phyloP scores from a whole-genome alignment of 53 echinoderm and acorn worm genomes.

The Zoroaster sp. region DNA sequence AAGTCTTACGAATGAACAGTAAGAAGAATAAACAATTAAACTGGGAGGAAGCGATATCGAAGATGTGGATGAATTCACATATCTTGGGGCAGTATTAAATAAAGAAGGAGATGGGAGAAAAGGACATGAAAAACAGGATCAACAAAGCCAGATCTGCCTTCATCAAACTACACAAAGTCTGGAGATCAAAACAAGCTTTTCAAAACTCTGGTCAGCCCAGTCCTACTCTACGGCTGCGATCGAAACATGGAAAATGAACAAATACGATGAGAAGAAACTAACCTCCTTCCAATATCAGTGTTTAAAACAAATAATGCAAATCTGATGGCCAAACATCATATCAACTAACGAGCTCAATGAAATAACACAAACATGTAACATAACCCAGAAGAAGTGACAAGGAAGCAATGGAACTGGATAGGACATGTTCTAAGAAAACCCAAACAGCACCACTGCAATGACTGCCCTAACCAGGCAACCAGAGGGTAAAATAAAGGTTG shows the following conservation, averaged over 20 bases:
- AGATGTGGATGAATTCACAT: constrained; percentile 21
- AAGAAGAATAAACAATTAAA: not conserved
- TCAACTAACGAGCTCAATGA: too few species aligned
- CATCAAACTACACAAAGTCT: not conserved
- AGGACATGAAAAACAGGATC: not conserved
- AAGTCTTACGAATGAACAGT: too few species aligned
- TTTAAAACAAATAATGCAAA: too few species aligned
- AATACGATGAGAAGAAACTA: constrained; percentile 1
- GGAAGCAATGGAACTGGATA: too few species aligned
- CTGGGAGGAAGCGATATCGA: not conserved
- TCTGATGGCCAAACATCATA: too few species aligned
- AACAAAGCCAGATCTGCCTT: not conserved
- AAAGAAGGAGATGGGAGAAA: constrained; percentile 7
- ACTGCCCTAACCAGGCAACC: too few species aligned
- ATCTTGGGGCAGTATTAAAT: constrained; percentile 15
- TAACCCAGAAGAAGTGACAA: too few species aligned
- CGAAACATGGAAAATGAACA: constrained; percentile 35
- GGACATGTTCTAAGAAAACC: too few species aligned
- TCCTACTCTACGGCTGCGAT: constrained; percentile 21
- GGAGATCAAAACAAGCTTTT: not conserved
- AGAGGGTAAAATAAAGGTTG: too few species aligned
- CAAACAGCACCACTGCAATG: too few species aligned
- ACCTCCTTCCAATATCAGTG: too few species aligned
- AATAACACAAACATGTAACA: too few species aligned
- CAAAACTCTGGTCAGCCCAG: constrained; percentile 9